Percentiles rank a stretch among this genome's conserved stretches.
Conservation (phyloP, 2,113 vertebrate genomes). For the Serinus canaria region DNA sequence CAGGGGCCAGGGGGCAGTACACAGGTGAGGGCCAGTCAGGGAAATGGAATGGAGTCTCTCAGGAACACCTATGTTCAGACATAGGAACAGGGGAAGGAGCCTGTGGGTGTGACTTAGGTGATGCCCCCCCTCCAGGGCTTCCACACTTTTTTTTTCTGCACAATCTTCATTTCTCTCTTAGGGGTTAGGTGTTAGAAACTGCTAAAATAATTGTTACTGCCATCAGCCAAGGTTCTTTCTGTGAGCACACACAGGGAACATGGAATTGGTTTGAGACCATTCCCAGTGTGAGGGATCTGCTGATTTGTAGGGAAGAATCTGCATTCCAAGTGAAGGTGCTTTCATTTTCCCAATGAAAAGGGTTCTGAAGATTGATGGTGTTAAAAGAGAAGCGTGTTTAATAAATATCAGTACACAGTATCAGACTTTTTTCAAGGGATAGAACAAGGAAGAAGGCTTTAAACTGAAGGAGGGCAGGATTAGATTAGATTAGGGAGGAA, state of each 20-base stretch:
- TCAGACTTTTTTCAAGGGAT: background rate
- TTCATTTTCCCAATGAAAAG: background rate
- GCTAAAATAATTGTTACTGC: background rate
- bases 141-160: background rate
- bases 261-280: background rate
- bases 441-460: background rate
- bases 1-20: no score
- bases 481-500: background rate
- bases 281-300: background rate
- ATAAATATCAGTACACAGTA: background rate
- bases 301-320: background rate
- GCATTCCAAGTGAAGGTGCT: background rate
- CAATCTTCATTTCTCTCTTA: background rate
- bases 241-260: no score
- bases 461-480: no score
- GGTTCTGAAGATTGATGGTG: background rate
- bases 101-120: no score
- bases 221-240: background rate
- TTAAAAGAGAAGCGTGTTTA: background rate
- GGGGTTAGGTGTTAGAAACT: background rate
- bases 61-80: no score
- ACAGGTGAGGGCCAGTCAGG: no score
- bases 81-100: no score
- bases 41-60: no score
- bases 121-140: no score